Evolutionary conservation across 2,888 invertebrate species (phyloP), one percentile per base, ranked within the genome.

Genomic region (Scelioninae gen. 2): DNA sequence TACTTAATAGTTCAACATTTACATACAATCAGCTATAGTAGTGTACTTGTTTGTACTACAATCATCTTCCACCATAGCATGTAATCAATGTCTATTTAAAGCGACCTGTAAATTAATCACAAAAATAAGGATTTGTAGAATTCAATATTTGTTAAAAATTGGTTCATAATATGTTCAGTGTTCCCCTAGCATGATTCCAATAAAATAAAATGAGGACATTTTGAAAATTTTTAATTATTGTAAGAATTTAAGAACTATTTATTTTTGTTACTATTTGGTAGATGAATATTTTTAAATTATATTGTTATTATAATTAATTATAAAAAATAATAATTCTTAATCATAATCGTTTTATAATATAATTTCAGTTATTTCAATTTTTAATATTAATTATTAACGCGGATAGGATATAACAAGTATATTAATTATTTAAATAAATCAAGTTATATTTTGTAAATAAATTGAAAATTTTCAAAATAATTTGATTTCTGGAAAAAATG

Each of bases 381-480:
- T 2, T 22, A 22, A 4, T 5, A 22, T 22, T 22, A 22, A 22
- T 22, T 22, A 22, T 22, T 4, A 22, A n/a, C n/a, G n/a, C 22
- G 5, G 22, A 22, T 33, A 2, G 1, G 22, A 22, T 22, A 22
- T 22, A 4, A 22, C 22, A 22, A 22, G 2, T 22, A 22, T 22
- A 22, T 22, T 22, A 22, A 22, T 5, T 4, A 4, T 22, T 22
- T 22, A 4, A 4, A 22, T 5, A 22, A 22, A 4, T 4, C 22
- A 22, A 22, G n/a, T 22, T 22, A 22, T 4, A 22, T 22, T 22
- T 22, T 4, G 22, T n/a, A 19, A 19, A 25, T 16, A 9, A 18
- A 16, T 60, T 61, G 41, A 61, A 48, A 60, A 60, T 64, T 65
- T 65, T 65, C 65, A 65, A 48, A 65, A 37, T 22, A 15, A 16